Evolutionary conservation across 1,140 invertebrate species (phyloP).

Genomic region (Drosophila kepulauana): DNA sequence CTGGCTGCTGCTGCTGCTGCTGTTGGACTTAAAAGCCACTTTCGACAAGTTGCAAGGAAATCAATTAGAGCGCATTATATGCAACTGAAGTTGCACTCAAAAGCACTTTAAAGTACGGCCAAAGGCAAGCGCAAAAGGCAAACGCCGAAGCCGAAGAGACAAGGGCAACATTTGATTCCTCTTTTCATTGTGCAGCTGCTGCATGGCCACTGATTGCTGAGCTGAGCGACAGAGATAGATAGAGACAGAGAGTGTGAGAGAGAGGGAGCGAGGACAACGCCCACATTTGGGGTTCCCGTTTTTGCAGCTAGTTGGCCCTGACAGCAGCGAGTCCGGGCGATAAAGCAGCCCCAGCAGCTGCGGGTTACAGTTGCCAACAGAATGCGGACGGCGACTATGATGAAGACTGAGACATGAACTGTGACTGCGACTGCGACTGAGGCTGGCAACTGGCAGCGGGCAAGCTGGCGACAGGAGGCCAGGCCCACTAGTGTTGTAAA

Average conservation of each 20-base stretch:
- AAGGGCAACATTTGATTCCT: constrained; percentile 57
- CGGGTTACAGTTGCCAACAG: constrained; percentile 45
- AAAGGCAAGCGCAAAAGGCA: constrained; percentile 8
- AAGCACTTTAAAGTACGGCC: constrained; percentile 23
- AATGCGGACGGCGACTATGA: background rate
- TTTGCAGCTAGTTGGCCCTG: constrained; percentile 29
- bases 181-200: constrained; percentile 41
- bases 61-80: constrained; percentile 74
- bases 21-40: constrained; percentile 22
- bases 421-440: background rate
- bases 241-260: constrained; percentile 6
- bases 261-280: constrained; percentile 30
- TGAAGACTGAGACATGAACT: background rate
- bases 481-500: constrained; percentile 68
- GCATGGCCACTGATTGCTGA: constrained; percentile 57
- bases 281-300: constrained; percentile 40
- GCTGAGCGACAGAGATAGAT: background rate
- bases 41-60: constrained; percentile 48
- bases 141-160: background rate
- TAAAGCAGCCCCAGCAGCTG: constrained; percentile 48
- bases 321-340: constrained; percentile 49
- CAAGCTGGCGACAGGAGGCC: constrained; percentile 46
- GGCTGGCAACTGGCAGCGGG: constrained; percentile 11
- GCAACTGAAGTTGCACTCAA: constrained; percentile 47
- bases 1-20: background rate